phyloP scores from a whole-genome alignment of 2,888 invertebrate genomes.

The Trissolcus brochymenae region DNA sequence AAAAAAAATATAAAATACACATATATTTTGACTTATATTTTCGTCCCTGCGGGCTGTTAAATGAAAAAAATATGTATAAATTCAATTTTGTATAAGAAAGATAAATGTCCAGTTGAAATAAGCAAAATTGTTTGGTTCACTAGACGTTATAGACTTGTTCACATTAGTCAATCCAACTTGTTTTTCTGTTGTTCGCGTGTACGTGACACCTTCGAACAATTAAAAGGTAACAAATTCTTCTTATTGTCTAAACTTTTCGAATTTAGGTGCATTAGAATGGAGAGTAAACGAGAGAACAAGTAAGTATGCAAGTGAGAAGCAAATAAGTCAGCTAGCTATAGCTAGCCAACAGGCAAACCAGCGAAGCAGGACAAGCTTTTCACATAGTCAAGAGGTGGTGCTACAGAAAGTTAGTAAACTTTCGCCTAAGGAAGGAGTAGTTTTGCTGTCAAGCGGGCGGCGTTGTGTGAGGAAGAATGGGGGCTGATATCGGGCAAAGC shows the following conservation, averaged over 20 bases:
- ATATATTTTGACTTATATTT: too few species aligned
- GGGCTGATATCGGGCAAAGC: constrained; percentile 30
- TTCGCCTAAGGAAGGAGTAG: constrained; percentile 57
- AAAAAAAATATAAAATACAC: too few species aligned
- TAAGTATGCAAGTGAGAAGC: constrained; percentile 26
- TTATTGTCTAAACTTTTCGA: neutral
- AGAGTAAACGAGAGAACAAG: constrained; percentile 21
- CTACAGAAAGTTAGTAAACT: constrained; percentile 62
- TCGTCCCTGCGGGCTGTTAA: too few species aligned
- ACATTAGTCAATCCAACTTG: too few species aligned
- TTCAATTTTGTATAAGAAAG: too few species aligned
- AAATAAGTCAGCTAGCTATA: constrained; percentile 14
- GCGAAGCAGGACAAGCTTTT: constrained; percentile 35
- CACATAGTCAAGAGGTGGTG: constrained; percentile 42
- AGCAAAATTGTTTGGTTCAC: too few species aligned
- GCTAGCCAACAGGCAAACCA: constrained; percentile 18
- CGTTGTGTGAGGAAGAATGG: constrained; percentile 36
- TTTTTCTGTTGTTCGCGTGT: too few species aligned
- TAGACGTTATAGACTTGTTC: too few species aligned
- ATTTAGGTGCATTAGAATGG: constrained; percentile 4
- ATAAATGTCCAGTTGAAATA: too few species aligned
- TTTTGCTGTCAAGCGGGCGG: constrained; percentile 32
- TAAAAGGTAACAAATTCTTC: constrained; percentile 6
- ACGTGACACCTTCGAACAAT: too few species aligned
- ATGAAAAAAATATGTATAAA: too few species aligned